A percentile compares a stretch with the other conserved stretches of the same genome.
phyloP scores from a whole-genome alignment of 2,797 vertebrate species.

The Neosilurus mollespiculum region DNA sequence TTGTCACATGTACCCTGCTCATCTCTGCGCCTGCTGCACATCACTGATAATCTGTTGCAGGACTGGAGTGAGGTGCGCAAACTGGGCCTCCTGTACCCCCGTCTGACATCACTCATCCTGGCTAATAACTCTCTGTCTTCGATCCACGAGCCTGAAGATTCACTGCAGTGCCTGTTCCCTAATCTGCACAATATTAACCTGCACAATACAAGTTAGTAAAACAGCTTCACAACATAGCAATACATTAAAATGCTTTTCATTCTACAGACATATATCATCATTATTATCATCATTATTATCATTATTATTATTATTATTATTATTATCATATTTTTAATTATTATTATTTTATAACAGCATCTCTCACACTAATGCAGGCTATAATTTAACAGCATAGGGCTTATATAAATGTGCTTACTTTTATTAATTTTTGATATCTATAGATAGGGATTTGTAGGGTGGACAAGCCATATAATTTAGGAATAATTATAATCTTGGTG shows the following conservation, averaged over 20 bases:
- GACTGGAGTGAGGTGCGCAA: slow-evolving; percentile 93
- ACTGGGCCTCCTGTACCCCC: slow-evolving; percentile 89
- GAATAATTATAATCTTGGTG: not conserved
- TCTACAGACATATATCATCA: not conserved
- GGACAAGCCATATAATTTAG: not conserved
- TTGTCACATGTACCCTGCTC: slow-evolving; percentile 81
- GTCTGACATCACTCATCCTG: slow-evolving; percentile 85
- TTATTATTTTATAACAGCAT: not conserved
- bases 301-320: too few species aligned
- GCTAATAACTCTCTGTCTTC: slow-evolving; percentile 87
- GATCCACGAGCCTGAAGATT: slow-evolving; percentile 83
- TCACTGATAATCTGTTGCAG: slow-evolving; percentile 94
- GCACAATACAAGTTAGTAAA: slow-evolving; percentile 87
- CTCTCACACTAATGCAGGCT: not conserved
- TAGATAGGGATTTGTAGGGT: not conserved
- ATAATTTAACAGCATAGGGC: not conserved
- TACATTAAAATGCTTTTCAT: not conserved
- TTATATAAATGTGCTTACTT: not conserved
- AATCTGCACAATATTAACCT: slow-evolving; percentile 92
- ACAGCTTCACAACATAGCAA: not conserved
- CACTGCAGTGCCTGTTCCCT: slow-evolving; percentile 84
- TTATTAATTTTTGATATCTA: not conserved
- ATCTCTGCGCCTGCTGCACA: slow-evolving; percentile 92
- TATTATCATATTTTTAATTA: too few species aligned
- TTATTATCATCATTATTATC: too few species aligned